Percentiles rank a stretch among this genome's conserved stretches.
Evolutionary conservation across 2,888 invertebrate species (phyloP).

Genomic region (Melangyna quadrimaculata): DNA sequence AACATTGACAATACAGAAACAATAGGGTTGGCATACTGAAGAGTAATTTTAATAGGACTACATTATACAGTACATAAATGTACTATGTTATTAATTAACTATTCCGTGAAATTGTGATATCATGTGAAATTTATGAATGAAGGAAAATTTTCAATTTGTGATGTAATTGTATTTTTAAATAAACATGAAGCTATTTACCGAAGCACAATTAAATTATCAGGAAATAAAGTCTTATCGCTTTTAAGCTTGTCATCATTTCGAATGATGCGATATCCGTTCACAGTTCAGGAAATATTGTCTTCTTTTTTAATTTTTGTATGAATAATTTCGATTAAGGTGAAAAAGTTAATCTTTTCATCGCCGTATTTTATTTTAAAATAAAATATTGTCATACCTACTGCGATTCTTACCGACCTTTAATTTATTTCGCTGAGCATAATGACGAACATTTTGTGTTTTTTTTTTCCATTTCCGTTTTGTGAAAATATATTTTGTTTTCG

Average conservation of each 20-base stretch:
- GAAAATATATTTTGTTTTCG: background rate
- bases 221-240: background rate
- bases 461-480: background rate
- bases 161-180: background rate
- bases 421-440: background rate
- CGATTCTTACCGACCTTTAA: no score
- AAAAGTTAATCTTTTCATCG: background rate
- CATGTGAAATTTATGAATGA: background rate
- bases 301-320: background rate
- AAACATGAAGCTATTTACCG: background rate
- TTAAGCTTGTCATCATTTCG: background rate
- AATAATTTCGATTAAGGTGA: background rate
- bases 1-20: background rate
- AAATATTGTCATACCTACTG: background rate
- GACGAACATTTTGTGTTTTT: background rate
- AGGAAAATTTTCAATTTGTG: background rate
- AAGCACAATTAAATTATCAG: background rate
- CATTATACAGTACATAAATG: no score
- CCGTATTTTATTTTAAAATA: background rate
- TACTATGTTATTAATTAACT: slow-evolving; percentile 7
- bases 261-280: background rate
- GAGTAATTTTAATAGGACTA: background rate
- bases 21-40: background rate
- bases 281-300: background rate
- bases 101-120: background rate